Evolutionary conservation across 2,888 invertebrate species (phyloP), one percentile per base, ranked within the genome.

Genomic region (Hypercompe scribonia): DNA sequence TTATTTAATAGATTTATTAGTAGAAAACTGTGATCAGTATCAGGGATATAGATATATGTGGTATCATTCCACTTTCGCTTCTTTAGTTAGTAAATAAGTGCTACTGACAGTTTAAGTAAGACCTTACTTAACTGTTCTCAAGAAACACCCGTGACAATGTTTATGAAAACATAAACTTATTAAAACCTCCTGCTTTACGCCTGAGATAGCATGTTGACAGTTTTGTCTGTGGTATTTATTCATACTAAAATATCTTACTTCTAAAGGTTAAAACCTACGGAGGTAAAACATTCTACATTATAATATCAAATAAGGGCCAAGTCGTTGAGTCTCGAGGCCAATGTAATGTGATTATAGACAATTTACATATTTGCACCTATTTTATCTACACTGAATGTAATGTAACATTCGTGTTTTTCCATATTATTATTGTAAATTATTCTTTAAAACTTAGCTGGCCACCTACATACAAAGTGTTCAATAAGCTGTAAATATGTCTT

Each of bases 341-440:
- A 82, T 80, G 70, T 69, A 73, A 76, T 74, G 69, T 74, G 71
- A 70, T 54, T 71, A 71, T 4, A 42, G 34, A 31, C 18, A 73
- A 83, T 83, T 80, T 84, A 82, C 76, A 81, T 84, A 73, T 78
- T 68, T 75, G 65, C 73, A 64, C 65, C 54, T 75, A 75, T 77
- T 76, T 74, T 71, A 74, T 67, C 42, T 70, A 33, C 61, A 66
- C 31, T 65, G 46, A 71, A 58, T 33, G 46, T 61, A 33, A 54
- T 71, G 46, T 61, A 21, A 54, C 65, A 67, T n/a, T n/a, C n/a
- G 34, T 68, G 54, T 63, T n/a, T 50, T 39, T 70, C 31, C n/a
- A 61, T 34, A 70, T 36, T 70, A 61, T 61, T 66, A 63, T 58
- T 70, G 67, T 70, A 58, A 73, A 58, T 24, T 39, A 65, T 69